Conservation (phyloP, 2,888 invertebrate species). For the Trichogramma dendrolimi region DNA sequence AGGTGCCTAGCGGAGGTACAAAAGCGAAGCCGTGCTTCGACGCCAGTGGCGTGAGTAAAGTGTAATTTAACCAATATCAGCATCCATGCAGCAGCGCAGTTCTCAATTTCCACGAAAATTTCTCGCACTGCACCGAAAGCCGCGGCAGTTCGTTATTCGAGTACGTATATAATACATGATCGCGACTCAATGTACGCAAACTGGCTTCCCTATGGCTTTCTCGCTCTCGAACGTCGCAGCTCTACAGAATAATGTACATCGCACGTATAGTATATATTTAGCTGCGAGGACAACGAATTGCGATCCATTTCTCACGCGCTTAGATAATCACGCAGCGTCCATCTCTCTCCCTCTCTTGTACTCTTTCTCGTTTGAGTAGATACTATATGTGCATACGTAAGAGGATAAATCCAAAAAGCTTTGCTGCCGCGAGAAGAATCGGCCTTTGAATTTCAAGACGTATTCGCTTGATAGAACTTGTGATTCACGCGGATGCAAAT, state of each 20-base stretch:
- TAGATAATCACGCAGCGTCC: slow-evolving; percentile 21
- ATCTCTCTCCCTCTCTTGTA: background rate
- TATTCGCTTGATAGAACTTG: slow-evolving; percentile 17
- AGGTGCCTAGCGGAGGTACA: slow-evolving; percentile 5
- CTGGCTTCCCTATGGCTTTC: background rate
- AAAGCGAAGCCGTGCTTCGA: no score
- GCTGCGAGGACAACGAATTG: slow-evolving; percentile 20
- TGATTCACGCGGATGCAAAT: slow-evolving; percentile 21
- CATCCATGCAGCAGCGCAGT: no score
- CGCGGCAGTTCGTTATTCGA: no score
- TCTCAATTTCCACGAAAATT: no score
- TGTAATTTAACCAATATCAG: no score
- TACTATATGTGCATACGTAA: slow-evolving; percentile 10
- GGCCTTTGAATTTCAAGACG: slow-evolving; percentile 29
- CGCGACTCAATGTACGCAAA: background rate
- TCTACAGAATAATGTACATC: slow-evolving; percentile 20
- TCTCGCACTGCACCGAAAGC: no score
- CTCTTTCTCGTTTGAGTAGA: slow-evolving; percentile 11
- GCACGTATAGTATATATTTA: slow-evolving; percentile 12
- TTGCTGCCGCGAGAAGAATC: slow-evolving; percentile 21
- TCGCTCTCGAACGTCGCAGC: background rate
- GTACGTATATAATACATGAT: no score
- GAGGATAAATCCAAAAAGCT: background rate
- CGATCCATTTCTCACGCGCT: slow-evolving; percentile 29
- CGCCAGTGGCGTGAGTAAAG: no score